Percentiles rank a stretch among this genome's conserved stretches.
Evolutionary conservation across 2,888 invertebrate genomes (phyloP).

Genomic region (Notodonta dromedarius): DNA sequence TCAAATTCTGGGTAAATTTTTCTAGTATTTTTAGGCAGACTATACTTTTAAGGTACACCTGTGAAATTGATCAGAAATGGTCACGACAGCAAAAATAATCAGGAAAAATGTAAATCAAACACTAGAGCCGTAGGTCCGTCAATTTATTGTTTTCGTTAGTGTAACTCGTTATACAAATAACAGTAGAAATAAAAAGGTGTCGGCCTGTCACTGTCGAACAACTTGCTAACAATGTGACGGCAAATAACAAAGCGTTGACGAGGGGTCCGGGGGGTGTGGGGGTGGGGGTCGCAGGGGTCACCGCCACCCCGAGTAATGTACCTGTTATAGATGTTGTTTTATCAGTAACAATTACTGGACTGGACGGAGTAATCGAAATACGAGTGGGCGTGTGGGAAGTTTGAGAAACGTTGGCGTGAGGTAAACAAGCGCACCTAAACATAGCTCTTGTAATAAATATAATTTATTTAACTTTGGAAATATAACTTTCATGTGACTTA

Average conservation of each 20-base stretch:
- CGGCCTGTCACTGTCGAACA: constrained; percentile 39
- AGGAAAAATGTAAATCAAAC: constrained; percentile 2
- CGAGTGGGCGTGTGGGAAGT: not conserved
- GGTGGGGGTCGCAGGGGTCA: constrained; percentile 8
- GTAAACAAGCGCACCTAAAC: too few relatives aligned
- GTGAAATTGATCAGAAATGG: not conserved
- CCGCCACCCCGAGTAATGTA: constrained; percentile 20
- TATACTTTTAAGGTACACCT: not conserved
- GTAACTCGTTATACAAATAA: constrained; percentile 45
- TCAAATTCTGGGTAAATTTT: too few relatives aligned
- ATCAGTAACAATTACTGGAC: constrained; percentile 24
- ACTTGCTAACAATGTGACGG: constrained; percentile 45
- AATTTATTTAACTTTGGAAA: too few relatives aligned
- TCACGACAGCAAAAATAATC: not conserved
- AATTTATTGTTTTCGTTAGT: constrained; percentile 44
- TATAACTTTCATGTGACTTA: too few relatives aligned
- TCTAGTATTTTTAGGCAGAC: too few relatives aligned
- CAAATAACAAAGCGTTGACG: constrained; percentile 47
- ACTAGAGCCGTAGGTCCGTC: constrained; percentile 22
- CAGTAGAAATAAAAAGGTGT: constrained; percentile 43
- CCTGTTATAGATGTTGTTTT: constrained; percentile 31
- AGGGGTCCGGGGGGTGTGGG: constrained; percentile 16
- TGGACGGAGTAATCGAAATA: constrained; percentile 4
- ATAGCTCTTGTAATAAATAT: too few relatives aligned
- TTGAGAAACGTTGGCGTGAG: not conserved